Evolutionary conservation across 2,113 vertebrate species (phyloP), one percentile per base, ranked within the genome.

Genomic region (Scomber colias): DNA sequence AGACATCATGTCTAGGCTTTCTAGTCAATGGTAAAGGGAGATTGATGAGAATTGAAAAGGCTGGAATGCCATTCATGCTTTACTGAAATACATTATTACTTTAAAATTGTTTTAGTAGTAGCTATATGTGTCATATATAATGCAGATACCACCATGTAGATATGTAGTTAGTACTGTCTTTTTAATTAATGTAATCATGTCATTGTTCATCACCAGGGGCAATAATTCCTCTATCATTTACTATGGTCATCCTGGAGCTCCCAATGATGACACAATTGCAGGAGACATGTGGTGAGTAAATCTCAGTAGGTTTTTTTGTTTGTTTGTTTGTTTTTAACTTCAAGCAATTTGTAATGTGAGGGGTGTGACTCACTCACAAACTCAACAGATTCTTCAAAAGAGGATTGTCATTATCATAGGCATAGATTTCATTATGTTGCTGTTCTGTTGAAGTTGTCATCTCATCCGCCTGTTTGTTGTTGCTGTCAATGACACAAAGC

Each of bases 261-360:
- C 98, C 0, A 98, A 99, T 30, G 96, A 99, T 46, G 97, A 94
- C 78, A 96, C 94, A 0, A 93, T 99, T 77, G 72, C 79, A 67
- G 96, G 98, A 88, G 98, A 99, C 82, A 95, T 99, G 93, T 99
- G 97, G 97, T 98, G 67, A 96, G 96, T 92, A 61, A 11, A 11
- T 17, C 53, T 17, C 24, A 27, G 24, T 27, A 27, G 24, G 24
- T 27, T 27, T 27, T 27, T 27, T 27, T 27, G 24, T 27, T 27
- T 27, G 24, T 27, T 27, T 27, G 24, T 27, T 27, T 27, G 0
- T 35, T 35, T 35, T 40, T 1, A 40, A 2, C 35, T 40, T 8
- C 10, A 7, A 8, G 4, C 21, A 15, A 27, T 27, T 27, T 27
- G 24, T 27, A 27, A 27, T 27, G 24, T 27, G 24, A 27, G 24